Evolutionary conservation across 2,797 vertebrate species (phyloP).

Genomic region (Vespertilio murinus): DNA sequence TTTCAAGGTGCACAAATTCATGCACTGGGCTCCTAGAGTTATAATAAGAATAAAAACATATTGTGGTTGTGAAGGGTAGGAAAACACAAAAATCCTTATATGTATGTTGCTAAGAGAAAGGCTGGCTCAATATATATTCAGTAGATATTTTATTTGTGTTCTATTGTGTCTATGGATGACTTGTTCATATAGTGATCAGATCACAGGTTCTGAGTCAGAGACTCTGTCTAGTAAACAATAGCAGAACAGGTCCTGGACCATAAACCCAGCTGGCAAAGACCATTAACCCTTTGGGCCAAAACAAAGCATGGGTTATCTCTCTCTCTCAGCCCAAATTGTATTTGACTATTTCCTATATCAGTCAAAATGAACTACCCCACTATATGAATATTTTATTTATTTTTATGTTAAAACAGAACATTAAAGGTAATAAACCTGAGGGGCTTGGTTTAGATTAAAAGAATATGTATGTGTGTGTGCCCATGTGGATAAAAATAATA

Average conservation of each 20-base stretch:
- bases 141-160: constrained; percentile 48
- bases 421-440: constrained; percentile 32
- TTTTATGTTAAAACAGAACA: constrained; percentile 14
- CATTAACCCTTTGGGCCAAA: constrained; percentile 6
- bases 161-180: constrained; percentile 51
- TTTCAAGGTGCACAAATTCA: too few species aligned
- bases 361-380: background rate
- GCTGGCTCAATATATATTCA: background rate
- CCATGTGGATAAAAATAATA: background rate
- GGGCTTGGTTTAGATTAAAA: background rate
- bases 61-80: background rate
- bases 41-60: background rate
- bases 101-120: background rate
- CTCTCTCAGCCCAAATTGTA: background rate
- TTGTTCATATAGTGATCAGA: constrained; percentile 38
- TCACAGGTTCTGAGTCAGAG: constrained; percentile 61
- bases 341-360: background rate
- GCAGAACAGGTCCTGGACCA: background rate
- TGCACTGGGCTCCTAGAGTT: background rate
- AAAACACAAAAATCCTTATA: background rate
- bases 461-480: background rate
- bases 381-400: background rate
- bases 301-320: background rate
- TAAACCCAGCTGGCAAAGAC: constrained; percentile 41
- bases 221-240: constrained; percentile 55